Conservation (phyloP, 1,140 invertebrate genomes). For the Drosophila tsacasi region DNA sequence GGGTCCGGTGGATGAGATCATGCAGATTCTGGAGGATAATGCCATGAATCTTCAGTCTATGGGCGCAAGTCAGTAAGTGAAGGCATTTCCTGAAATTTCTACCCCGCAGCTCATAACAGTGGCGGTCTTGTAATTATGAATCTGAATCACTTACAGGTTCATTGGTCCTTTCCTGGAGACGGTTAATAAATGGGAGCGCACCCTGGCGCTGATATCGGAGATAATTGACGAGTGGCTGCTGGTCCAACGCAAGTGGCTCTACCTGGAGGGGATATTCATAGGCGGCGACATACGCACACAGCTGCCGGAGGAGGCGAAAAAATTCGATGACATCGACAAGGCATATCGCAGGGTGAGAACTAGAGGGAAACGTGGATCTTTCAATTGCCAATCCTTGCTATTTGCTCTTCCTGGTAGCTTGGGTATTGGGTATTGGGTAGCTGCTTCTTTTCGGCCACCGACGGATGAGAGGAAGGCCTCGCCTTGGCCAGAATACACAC, state of each 20-base stretch:
- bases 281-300: conserved; percentile 94
- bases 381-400: conserved; percentile 7
- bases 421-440: conserved; percentile 37
- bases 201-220: conserved; percentile 92
- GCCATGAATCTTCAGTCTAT: conserved; percentile 95
- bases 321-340: conserved; percentile 95
- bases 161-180: conserved; percentile 93
- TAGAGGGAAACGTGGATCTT: not conserved
- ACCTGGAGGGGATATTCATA: conserved; percentile 95
- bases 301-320: conserved; percentile 93
- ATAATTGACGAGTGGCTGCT: conserved; percentile 94
- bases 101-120: too few relatives aligned
- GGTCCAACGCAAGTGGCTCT: conserved; percentile 95
- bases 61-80: conserved; percentile 91
- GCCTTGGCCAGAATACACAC: conserved; percentile 45
- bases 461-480: not conserved
- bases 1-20: conserved; percentile 92
- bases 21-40: conserved; percentile 93
- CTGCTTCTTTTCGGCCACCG: conserved; percentile 38
- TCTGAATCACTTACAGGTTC: conserved; percentile 87
- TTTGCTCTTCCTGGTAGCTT: conserved; percentile 57
- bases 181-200: conserved; percentile 94
- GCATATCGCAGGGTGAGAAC: conserved; percentile 89
- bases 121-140: not conserved
- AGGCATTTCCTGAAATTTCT: not conserved